Percentiles rank a stretch among this genome's conserved stretches.
Evolutionary conservation across 2,888 invertebrate genomes (phyloP).

Genomic region (Cephus pygmeus): DNA sequence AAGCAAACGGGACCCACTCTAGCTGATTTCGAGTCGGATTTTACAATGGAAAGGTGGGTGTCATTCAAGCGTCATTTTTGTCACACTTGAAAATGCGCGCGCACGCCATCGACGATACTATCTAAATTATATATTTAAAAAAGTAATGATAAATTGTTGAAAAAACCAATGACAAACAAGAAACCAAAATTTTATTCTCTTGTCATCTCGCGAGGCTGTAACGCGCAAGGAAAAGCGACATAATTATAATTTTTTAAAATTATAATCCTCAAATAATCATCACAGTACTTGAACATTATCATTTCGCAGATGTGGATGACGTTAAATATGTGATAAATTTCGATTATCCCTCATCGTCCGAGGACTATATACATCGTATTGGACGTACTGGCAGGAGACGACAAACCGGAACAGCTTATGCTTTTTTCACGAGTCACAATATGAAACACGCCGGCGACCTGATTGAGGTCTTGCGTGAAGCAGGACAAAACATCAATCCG

Average conservation of each 20-base stretch:
- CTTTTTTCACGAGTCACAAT: conserved; percentile 92
- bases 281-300: conserved; percentile 63
- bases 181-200: neutral
- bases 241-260: neutral
- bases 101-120: neutral
- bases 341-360: conserved; percentile 95
- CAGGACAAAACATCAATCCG: conserved; percentile 87
- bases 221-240: neutral
- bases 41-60: conserved; percentile 56
- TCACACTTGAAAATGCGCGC: neutral
- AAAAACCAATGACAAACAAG: neutral
- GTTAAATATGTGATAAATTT: conserved; percentile 96
- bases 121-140: neutral
- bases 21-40: conserved; percentile 52
- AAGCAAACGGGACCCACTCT: conserved; percentile 47
- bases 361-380: conserved; percentile 96
- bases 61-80: conserved; percentile 26
- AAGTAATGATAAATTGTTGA: neutral
- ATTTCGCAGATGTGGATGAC: conserved; percentile 89
- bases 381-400: conserved; percentile 91
- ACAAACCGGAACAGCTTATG: conserved; percentile 91
- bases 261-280: conserved; percentile 36
- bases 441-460: conserved; percentile 89
- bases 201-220: neutral
- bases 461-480: conserved; percentile 88